Evolutionary conservation across 2,888 invertebrate species (phyloP), one percentile per base, ranked within the genome.

Genomic region (Chrysolina americana): DNA sequence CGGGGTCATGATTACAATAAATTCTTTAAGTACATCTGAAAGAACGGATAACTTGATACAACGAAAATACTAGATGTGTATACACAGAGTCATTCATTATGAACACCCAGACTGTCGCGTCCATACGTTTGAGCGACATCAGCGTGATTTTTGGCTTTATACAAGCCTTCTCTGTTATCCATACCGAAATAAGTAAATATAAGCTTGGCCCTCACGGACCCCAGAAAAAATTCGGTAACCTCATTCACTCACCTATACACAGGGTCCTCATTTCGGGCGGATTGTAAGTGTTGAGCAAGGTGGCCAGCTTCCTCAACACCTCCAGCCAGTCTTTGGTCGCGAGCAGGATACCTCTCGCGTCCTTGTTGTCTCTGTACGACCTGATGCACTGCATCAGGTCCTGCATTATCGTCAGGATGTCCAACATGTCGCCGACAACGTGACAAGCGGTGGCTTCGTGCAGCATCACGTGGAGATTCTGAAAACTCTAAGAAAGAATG

Each of bases 401-500:
- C 69, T 93, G 91, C 83, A 95, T 92, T 86, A 95, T 94, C 0
- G 93, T 92, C 76, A 98, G 90, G 62, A 98, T 91, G 82, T 97
- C 96, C 47, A 95, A 92, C 71, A 98, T 90, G 87, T 98, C 98
- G 3, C 92, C 93, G 0, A 93, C 93, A 17, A 95, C 94, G 86
- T 95, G 95, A 84, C 95, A 96, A 0, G 96, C 96, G 10, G 97
- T 96, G 15, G 97, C 97, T 88, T 98, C 97, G 83, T 97, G 96
- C 87, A 97, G 95, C 93, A 98, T 97, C 81, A 96, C 94, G 90
- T 97, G 97, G 76, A 98, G 90, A 78, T 96, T 96, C 88, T 95
- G 95, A 84, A 97, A 92, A 36, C 96, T 96, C 92, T 97, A 90
- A 59, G 90, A 90, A 36, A 36, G 8, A 36, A 36, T 36, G 8